A percentile compares a stretch with the other conserved stretches of the same genome.
Conservation (phyloP, 1,140 invertebrate species). For the Drosophila ananassae region DNA sequence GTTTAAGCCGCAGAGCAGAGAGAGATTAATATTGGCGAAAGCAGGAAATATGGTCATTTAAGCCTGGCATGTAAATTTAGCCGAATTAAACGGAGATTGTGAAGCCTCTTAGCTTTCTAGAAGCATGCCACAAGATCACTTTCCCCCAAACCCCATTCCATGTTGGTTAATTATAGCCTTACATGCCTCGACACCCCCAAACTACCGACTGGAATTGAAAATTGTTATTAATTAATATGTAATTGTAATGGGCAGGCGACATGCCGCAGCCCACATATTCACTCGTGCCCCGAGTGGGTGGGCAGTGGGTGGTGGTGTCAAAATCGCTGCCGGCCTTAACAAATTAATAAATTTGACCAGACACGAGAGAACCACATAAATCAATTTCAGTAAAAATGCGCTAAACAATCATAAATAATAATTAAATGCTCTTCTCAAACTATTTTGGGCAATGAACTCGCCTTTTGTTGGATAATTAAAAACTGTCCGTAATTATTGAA, state of each 20-base stretch:
- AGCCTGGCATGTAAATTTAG: slow-evolving; percentile 29
- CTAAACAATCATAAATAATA: slow-evolving; percentile 82
- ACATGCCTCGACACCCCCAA: slow-evolving; percentile 46
- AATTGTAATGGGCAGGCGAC: slow-evolving; percentile 71
- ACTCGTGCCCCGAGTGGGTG: not conserved
- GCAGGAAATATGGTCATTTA: slow-evolving; percentile 40
- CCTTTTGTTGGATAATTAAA: slow-evolving; percentile 54
- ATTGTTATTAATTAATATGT: slow-evolving; percentile 81
- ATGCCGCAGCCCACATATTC: slow-evolving; percentile 57
- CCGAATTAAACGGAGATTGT: slow-evolving; percentile 6
- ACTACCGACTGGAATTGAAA: slow-evolving; percentile 21
- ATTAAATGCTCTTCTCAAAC: slow-evolving; percentile 63
- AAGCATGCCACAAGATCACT: not conserved
- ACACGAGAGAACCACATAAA: slow-evolving; percentile 76
- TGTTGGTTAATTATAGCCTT: slow-evolving; percentile 58
- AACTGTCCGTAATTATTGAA: slow-evolving; percentile 72
- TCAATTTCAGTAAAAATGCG: slow-evolving; percentile 68
- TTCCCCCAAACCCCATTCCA: not conserved
- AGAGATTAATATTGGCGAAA: slow-evolving; percentile 23
- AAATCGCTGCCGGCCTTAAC: slow-evolving; percentile 66
- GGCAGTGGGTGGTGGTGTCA: slow-evolving; percentile 33
- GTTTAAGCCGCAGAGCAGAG: not conserved
- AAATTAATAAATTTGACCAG: slow-evolving; percentile 75
- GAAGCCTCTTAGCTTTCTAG: too few species aligned
- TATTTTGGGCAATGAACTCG: slow-evolving; percentile 21